Conservation (phyloP, 2,888 invertebrate genomes). For the Lampropteryx suffumata region DNA sequence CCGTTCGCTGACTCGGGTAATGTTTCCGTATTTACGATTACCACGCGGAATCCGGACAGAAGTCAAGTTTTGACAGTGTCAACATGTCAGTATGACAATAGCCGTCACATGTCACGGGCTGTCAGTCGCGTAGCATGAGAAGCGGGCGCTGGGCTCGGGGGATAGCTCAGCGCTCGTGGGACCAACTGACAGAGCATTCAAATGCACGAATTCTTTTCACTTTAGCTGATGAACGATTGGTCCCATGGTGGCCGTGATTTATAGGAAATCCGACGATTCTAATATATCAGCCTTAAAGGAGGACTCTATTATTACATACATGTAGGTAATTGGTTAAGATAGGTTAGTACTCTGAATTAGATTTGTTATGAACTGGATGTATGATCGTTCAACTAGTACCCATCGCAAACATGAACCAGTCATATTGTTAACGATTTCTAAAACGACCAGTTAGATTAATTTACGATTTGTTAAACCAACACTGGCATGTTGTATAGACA, state of each 20-base stretch:
- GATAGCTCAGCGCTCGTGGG: conserved; percentile 54
- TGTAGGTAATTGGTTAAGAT: too few species aligned
- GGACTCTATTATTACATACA: too few species aligned
- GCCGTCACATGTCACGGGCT: conserved; percentile 74
- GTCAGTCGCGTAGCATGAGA: conserved; percentile 76
- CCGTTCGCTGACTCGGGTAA: conserved; percentile 54
- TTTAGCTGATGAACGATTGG: conserved; percentile 63
- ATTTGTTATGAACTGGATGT: too few species aligned
- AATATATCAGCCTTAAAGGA: neutral
- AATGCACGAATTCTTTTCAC: conserved; percentile 59
- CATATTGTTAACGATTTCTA: conserved; percentile 23
- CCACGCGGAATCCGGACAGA: conserved; percentile 78
- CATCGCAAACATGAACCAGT: conserved; percentile 1
- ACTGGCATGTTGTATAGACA: conserved; percentile 60
- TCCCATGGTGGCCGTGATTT: conserved; percentile 48
- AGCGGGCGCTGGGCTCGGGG: conserved; percentile 59
- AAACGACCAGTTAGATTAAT: conserved; percentile 43
- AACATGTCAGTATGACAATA: conserved; percentile 79
- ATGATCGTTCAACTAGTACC: too few species aligned
- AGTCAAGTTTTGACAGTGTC: conserved; percentile 80
- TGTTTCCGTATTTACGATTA: conserved; percentile 76
- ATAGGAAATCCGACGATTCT: conserved; percentile 8
- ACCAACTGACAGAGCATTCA: conserved; percentile 48
- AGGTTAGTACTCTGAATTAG: too few species aligned
- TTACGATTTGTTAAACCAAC: conserved; percentile 68